Conservation (phyloP, 2,797 vertebrate genomes). For the Thalassophryne amazonica region DNA sequence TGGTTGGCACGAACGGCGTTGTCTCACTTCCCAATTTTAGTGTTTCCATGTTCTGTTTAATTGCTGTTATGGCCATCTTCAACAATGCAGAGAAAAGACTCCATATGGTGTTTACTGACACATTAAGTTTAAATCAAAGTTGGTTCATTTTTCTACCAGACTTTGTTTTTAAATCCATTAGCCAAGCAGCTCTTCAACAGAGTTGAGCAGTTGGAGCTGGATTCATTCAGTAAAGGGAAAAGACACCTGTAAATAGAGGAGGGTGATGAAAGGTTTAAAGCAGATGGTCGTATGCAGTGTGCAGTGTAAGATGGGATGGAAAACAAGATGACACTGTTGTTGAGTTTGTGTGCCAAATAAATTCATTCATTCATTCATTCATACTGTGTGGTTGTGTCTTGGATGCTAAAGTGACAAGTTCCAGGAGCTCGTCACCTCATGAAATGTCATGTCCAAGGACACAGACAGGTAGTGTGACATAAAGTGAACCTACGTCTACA, state of each 20-base stretch:
- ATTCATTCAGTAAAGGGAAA: conserved; percentile 47
- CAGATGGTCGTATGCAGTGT: conserved; percentile 44
- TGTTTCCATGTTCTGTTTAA: not conserved
- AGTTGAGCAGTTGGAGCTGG: conserved; percentile 26
- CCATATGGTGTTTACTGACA: conserved; percentile 59
- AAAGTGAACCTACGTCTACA: too few species aligned
- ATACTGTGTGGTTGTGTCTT: too few species aligned
- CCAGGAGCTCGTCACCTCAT: too few species aligned
- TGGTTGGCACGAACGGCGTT: too few species aligned
- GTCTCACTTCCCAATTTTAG: too few species aligned
- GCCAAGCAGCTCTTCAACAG: conserved; percentile 39
- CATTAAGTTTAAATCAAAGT: conserved; percentile 43
- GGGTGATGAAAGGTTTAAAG: conserved; percentile 21
- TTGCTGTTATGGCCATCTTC: conserved; percentile 8
- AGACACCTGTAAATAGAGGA: conserved; percentile 39
- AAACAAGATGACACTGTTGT: too few species aligned
- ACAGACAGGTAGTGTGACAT: too few species aligned
- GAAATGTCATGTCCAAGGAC: too few species aligned
- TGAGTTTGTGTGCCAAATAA: too few species aligned
- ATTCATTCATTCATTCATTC: too few species aligned
- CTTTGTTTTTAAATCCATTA: conserved; percentile 35
- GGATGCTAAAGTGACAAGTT: too few species aligned
- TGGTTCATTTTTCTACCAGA: conserved; percentile 10
- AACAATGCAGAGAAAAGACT: conserved; percentile 7
- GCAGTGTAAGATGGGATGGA: conserved; percentile 12